Evolutionary conservation across 2,113 vertebrate genomes (phyloP), one percentile per base, ranked within the genome.

Genomic region (Pachycephala philippinensis): DNA sequence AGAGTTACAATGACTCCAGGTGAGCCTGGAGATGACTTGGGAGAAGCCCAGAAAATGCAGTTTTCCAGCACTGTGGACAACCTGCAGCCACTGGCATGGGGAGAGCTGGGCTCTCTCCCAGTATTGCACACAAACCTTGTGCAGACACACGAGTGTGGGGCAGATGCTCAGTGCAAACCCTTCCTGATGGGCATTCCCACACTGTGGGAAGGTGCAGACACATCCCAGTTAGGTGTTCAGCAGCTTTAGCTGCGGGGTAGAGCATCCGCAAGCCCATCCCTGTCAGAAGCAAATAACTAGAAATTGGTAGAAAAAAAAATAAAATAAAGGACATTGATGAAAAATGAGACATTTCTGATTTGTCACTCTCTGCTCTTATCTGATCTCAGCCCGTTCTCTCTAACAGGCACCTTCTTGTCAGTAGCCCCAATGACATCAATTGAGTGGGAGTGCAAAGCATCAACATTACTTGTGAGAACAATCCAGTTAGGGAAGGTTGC

Each of bases 381-480:
- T 5, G 26, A 74, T 69, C 95, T 80, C 87, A 95, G 59, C 75
- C 78, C 42, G 37, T 20, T 91, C 5, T 20, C 85, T 88, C 89
- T 80, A 87, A 91, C 93, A 93, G 82, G 94, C 74, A 76, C 91
- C 71, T 94, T 94, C 95, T 96, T 89, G 91, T 83, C 91, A 78
- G 79, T 72, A 90, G 90, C 93, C 93, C 45, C 87, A 87, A 9
- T 68, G 84, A 84, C 88, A 95, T 92, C 91, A 95, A 94, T 45
- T 90, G 93, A 94, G 96, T 90, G 76, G 91, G 96, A 97, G 89
- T 45, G 84, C 79, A 90, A 78, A 89, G 87, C 93, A 92, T 83
- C 94, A 87, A 84, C 95, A 87, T 89, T 35, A 69, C 83, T 86
- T 74, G 91, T 37, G 80, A 95, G 93, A 94, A 93, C 90, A 95